These are phyloP conservation scores for Martes martes DNA, from an alignment of 2,113 vertebrate species.

Conservation along the genomic window DNA sequence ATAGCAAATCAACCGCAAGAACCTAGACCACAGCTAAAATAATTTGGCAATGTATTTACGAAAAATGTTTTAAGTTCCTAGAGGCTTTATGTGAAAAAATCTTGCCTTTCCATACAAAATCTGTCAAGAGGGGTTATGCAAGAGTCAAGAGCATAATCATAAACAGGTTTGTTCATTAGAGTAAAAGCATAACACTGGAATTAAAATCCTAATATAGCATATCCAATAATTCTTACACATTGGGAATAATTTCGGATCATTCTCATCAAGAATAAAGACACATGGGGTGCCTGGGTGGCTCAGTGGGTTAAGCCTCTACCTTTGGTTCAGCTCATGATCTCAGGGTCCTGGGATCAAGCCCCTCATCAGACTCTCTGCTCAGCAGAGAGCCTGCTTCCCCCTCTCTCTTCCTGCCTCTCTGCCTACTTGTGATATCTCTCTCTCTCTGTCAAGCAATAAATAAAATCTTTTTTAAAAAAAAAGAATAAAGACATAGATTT, in stretches of 20 bases:
- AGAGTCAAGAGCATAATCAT: conserved; percentile 39
- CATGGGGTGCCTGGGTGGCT: not conserved
- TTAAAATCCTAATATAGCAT: conserved; percentile 47
- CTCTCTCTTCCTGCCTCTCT: too few species aligned
- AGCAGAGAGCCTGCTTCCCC: too few species aligned
- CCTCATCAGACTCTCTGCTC: too few species aligned
- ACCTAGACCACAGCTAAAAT: conserved; percentile 21
- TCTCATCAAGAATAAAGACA: conserved; percentile 35
- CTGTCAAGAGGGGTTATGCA: conserved; percentile 14
- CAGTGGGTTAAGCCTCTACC: too few species aligned
- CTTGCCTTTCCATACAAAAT: conserved; percentile 47
- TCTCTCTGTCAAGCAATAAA: too few species aligned
- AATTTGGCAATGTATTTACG: not conserved
- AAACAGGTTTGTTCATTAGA: conserved; percentile 42
- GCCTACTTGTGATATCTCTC: too few species aligned
- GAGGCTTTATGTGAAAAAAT: not conserved
- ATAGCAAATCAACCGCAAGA: conserved; percentile 32
- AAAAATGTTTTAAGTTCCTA: not conserved
- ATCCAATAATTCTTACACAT: not conserved
- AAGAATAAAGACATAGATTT: conserved; percentile 36
- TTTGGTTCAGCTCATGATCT: too few species aligned
- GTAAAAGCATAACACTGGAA: conserved; percentile 27
- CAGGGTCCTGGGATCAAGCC: too few species aligned
- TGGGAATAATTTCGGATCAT: conserved; percentile 51
- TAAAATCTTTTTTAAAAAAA: not conserved